Evolutionary conservation across 2,113 vertebrate genomes (phyloP).

Genomic region (Steatornis caripensis): DNA sequence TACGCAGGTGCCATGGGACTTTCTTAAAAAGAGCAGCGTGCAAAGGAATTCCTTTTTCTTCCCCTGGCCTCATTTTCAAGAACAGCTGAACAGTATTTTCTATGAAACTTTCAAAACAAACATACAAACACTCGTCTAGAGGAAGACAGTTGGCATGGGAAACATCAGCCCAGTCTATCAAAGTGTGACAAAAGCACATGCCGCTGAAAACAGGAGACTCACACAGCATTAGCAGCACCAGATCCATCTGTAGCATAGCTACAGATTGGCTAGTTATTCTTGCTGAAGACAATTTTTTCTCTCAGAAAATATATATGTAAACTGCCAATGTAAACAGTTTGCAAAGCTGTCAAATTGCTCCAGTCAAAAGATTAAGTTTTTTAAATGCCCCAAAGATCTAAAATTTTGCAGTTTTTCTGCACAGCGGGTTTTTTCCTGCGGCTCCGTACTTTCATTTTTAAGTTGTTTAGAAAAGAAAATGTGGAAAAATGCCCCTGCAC

Average conservation of each 20-base stretch:
- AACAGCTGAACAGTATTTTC: neutral
- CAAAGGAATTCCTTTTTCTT: neutral
- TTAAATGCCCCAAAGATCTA: neutral
- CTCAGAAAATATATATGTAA: neutral
- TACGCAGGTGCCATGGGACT: too few relatives aligned
- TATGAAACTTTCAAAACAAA: neutral
- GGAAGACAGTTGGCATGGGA: neutral
- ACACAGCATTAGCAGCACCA: neutral
- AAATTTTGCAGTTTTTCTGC: neutral
- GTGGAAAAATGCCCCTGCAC: neutral
- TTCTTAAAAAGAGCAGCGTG: neutral
- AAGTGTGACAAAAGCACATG: neutral
- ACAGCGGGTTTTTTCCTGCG: neutral
- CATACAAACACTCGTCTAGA: neutral
- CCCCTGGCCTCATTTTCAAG: neutral
- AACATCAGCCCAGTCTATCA: neutral
- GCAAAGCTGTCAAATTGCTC: neutral
- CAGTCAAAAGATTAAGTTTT: neutral
- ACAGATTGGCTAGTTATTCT: neutral
- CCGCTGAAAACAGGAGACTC: neutral
- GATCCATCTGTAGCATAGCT: neutral
- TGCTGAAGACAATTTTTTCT: neutral
- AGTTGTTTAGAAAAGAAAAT: neutral
- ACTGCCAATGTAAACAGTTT: neutral
- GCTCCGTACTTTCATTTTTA: neutral